Base-by-base conservation (phyloP, 2,113 vertebrate genomes). In the Gnathonemus longibarbis region DNA sequence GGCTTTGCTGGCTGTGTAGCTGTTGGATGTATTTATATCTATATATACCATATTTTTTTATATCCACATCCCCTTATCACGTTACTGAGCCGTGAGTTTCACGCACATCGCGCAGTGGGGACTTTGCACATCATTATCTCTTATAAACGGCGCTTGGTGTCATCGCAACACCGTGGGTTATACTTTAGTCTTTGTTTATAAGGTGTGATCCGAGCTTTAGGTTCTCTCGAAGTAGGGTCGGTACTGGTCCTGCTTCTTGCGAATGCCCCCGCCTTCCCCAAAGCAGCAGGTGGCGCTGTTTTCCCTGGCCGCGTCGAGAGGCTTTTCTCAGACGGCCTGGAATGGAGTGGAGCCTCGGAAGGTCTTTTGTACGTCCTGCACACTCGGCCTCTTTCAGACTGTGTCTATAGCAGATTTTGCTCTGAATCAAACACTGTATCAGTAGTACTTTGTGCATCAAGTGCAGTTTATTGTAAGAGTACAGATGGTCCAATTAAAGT, bases 401-500 rank as follows among this genome's bases (percentile, higher is more conserved):
- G 70, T 77, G 74, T 80, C 74, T 80, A 80, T 80, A 80, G 74
- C 35, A 70, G 62, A 70, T 70, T 70, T 13, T 70, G 62, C 62
- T 70, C 62, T 42, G 35, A 80, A 80, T 80, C 74, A 2, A 42
- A 80, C 74, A 31, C 62, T 89, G 89, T 90, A 3, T 87, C 77
- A 58, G 84, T 89, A 89, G 74, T 91, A n/a, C 88, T 58, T 19
- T 91, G 92, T 92, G 91, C 42, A 80, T 92, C 53, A 39, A 92
- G 62, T 88, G 62, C 27, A 7, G 88, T 91, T 92, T 86, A 74
- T 91, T 93, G 91, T 92, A 39, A 77, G 45, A 31, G 89, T 1
- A 88, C 89, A 88, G 89, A 88, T 15, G 35, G 74, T 49, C 19
- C 39, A 92, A 94, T 93, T 92, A 94, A 93, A 77, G 84, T 80